phyloP scores from a whole-genome alignment of 2,113 vertebrate genomes.

The Menura novaehollandiae region DNA sequence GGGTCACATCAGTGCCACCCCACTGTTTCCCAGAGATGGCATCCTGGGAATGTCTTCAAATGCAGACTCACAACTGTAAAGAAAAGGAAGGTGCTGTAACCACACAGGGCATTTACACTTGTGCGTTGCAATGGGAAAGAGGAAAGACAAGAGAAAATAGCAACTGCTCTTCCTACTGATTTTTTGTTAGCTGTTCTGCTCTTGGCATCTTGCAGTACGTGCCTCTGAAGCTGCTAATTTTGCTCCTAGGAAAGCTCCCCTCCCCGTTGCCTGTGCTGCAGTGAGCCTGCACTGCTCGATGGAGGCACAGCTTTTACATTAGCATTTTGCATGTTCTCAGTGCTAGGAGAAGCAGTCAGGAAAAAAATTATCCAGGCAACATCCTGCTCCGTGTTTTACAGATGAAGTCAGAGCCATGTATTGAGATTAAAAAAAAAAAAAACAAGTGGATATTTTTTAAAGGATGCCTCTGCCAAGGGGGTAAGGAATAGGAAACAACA shows the following conservation, averaged over 20 bases:
- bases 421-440: background rate
- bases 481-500: background rate
- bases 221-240: conserved; percentile 14
- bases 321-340: background rate
- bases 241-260: background rate
- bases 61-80: background rate
- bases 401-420: background rate
- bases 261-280: background rate
- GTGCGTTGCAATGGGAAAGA: background rate
- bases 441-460: conserved; percentile 6
- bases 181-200: background rate
- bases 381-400: conserved; percentile 12
- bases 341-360: conserved; percentile 14
- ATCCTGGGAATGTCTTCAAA: background rate
- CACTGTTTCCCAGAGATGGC: background rate
- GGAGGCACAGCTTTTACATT: conserved; percentile 8
- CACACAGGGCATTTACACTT: background rate
- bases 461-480: background rate
- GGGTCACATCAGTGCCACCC: background rate
- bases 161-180: background rate
- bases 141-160: background rate
- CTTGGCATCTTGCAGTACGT: background rate
- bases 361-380: background rate
- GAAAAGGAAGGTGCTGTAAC: background rate
- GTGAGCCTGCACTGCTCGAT: background rate